A percentile compares a stretch with the other conserved stretches of the same genome.
Evolutionary conservation across 1,140 invertebrate species (phyloP).

Genomic region (Magallana ariakensis): DNA sequence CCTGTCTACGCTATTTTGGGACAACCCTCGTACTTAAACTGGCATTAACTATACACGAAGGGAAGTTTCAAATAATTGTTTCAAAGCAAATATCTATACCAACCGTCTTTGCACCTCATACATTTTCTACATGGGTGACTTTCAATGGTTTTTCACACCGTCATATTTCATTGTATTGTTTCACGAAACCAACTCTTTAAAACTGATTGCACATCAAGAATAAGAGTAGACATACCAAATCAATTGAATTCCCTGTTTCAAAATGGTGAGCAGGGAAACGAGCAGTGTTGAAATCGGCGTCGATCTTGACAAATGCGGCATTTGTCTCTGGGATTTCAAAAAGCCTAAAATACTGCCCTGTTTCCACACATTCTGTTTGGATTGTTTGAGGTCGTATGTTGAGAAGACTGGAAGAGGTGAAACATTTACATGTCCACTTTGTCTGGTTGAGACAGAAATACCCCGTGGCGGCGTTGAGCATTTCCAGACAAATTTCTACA

Average conservation of each 20-base stretch:
- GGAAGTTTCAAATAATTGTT: no score
- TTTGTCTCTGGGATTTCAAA: slow-evolving; percentile 40
- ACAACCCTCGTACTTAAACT: no score
- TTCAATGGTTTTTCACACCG: not conserved
- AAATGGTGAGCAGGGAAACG: slow-evolving; percentile 5
- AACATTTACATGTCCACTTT: slow-evolving; percentile 38
- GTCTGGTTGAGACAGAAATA: slow-evolving; percentile 41
- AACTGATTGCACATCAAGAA: no score
- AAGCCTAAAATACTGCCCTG: slow-evolving; percentile 48
- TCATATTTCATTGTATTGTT: no score
- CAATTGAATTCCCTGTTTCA: not conserved
- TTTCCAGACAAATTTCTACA: slow-evolving; percentile 50
- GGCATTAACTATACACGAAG: no score
- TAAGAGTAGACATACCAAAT: no score
- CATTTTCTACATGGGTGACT: no score
- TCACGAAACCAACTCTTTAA: no score
- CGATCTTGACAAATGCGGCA: slow-evolving; percentile 43
- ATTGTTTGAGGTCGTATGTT: slow-evolving; percentile 42
- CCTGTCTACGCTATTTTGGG: no score
- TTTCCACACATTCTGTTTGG: slow-evolving; percentile 47
- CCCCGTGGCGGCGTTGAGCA: slow-evolving; percentile 44
- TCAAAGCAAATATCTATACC: no score
- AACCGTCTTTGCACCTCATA: no score
- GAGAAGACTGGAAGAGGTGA: slow-evolving; percentile 42
- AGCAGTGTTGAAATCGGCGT: not conserved